Evolutionary conservation across 2,888 invertebrate species (phyloP), one percentile per base, ranked within the genome.

Genomic region (Nowickia ferox): DNA sequence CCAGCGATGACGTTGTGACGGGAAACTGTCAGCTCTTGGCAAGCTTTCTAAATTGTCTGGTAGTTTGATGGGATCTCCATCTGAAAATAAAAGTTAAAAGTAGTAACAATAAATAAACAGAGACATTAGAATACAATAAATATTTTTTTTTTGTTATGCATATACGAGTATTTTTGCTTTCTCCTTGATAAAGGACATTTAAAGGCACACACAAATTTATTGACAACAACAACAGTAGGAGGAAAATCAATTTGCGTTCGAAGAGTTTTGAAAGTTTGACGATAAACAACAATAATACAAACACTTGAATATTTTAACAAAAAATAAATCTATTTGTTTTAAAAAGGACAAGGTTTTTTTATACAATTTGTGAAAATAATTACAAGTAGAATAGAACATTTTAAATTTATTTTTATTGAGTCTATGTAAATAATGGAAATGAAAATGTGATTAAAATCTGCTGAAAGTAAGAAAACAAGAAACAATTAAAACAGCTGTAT

Each of bases 41-140:
- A 98, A 95, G 92, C 97, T 97, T 94, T 98, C 98, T 94, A 98
- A 95, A 94, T 98, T 98, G 93, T 98, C 98, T 86, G 98, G 98
- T 91, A 98, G 94, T 93, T 97, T 97, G 94, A 97, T 97, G 90
- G 97, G 97, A 93, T 97, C 97, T 91, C 97, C 97, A 95, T 97
- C 97, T 97, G 94, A 55, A 94, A 94, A 87, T 72, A 83, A 86
- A 84, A 88, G 79, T 88, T 88, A 77, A 81, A 86, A 88, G n/a
- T 83, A 80, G 72, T 84, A 81, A 80, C 66, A 87, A 77, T 77
- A 84, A 84, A 80, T 71, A 84, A 75, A 79, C 69, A 75, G 59
- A 75, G 59, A 79, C 74, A 75, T 75, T 79, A 69, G 74, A 79
- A 69, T 76, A 75, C 51, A 74, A 82, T 82, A 82, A 76, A 76